Evolutionary conservation across 2,797 vertebrate species (phyloP).

Genomic region (Phoxinus dragarum): DNA sequence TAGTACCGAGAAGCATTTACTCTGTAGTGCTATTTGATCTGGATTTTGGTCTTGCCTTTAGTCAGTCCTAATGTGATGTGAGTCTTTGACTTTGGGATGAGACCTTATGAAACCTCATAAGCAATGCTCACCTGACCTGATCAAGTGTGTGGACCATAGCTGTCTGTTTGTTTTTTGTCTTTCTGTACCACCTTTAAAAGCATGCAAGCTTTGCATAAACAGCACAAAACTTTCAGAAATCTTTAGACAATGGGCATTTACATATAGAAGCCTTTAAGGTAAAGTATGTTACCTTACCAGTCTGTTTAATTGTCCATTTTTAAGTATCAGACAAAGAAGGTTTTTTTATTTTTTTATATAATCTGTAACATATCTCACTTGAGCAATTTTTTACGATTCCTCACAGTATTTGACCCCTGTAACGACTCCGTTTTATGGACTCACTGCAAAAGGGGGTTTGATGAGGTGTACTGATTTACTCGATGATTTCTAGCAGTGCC

Average conservation of each 20-base stretch:
- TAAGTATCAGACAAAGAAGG: not conserved
- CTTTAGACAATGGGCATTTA: not conserved
- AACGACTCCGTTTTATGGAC: not conserved
- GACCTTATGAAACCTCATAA: not conserved
- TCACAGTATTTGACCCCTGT: not conserved
- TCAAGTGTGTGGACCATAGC: not conserved
- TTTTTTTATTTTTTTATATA: not conserved
- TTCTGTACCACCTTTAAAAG: not conserved
- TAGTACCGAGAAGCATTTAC: not conserved
- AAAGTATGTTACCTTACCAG: not conserved
- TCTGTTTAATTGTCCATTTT: not conserved
- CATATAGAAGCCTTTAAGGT: not conserved
- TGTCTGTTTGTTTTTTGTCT: not conserved
- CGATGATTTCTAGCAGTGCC: slow-evolving; percentile 19
- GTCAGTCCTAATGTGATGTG: not conserved
- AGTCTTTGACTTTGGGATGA: not conserved
- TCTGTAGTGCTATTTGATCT: not conserved
- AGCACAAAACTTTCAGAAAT: not conserved
- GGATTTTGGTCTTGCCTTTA: not conserved
- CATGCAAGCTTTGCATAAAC: not conserved
- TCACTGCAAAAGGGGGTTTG: not conserved
- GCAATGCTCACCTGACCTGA: not conserved
- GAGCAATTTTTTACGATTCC: not conserved
- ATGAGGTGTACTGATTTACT: slow-evolving; percentile 33
- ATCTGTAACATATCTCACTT: not conserved